Base-by-base conservation (phyloP, 2,888 invertebrate genomes). In the Acrobeloides nanus region DNA sequence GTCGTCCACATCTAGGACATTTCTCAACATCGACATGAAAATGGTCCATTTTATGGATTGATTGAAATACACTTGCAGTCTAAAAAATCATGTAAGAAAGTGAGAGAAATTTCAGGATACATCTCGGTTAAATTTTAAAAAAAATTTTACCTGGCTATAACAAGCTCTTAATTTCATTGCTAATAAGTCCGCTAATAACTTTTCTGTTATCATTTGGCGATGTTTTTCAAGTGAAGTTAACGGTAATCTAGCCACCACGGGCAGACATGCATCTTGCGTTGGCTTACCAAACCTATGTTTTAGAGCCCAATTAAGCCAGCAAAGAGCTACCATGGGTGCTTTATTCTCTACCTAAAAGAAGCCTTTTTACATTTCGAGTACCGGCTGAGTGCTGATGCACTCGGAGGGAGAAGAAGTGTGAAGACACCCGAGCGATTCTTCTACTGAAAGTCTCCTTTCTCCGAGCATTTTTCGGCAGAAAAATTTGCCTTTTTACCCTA, bases 241-340 rank as follows among this genome's bases (percentile, higher is more conserved):
- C 0, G 71, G 61, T 32, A 72, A 51, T 4, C 72, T 48, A 3
- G 67, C 63, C 0, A 68, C 69, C 6, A 56, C 55, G 2, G 66
- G 65, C 4, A 67, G 49, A 20, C 69, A 61, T 4, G 66, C 59
- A 12, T 54, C 54, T 29, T 53, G 47, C 27, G 55, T 57, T 17
- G 46, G 49, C 4, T 49, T 44, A 23, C 68, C 66, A 41, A 66
- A 70, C 7, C 61, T 54, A 46, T 72, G 68, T 38, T 68, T 68
- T 17, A 72, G 54, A 17, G 56, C 52, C 71, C 71, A 70, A 38
- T 67, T 66, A 24, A 70, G 55, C 69, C 68, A 66, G 37, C 68
- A 72, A 7, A 72, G 45, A 1, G 64, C 68, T n/a, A 68, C 67
- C 50, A 72, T 64, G 6, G 72, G 68, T 20, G 53, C 52, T 21